A percentile compares a stretch with the other conserved stretches of the same genome.
Evolutionary conservation across 37 sponge, comb jelly and placozoan species (phyloP).

Genomic region (Lycopodina hypogea): DNA sequence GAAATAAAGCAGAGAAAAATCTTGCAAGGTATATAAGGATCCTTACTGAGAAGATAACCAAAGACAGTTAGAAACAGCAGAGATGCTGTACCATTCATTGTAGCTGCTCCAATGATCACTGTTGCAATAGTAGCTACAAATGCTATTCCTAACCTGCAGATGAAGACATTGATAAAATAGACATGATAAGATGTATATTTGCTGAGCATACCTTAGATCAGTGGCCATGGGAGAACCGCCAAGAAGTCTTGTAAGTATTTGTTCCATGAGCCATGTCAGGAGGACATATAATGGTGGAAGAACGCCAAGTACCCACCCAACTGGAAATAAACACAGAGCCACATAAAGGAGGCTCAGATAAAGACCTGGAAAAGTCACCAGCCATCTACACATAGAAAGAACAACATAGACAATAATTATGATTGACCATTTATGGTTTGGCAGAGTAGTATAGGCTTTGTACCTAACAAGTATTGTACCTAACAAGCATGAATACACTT

Average conservation of each 20-base stretch:
- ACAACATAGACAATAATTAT: not conserved
- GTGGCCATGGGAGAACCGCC: conserved; percentile 73
- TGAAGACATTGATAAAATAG: not conserved
- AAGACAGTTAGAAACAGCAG: conserved; percentile 34
- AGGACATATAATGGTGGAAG: conserved; percentile 61
- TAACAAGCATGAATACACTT: conserved; percentile 12
- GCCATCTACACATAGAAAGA: not conserved
- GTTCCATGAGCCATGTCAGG: conserved; percentile 60
- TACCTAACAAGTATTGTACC: conserved; percentile 14
- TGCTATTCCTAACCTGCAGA: conserved; percentile 33
- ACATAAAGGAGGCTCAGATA: conserved; percentile 36
- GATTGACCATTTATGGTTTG: not conserved
- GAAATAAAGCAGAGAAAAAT: not conserved
- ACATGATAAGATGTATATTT: not conserved
- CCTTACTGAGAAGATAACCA: conserved; percentile 61
- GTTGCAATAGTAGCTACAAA: conserved; percentile 21
- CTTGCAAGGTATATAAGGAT: conserved; percentile 18
- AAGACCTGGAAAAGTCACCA: not conserved
- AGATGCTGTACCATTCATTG: not conserved
- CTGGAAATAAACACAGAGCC: conserved; percentile 39
- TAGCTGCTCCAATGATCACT: conserved; percentile 11
- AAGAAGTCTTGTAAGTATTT: conserved; percentile 32
- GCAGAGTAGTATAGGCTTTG: not conserved
- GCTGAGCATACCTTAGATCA: conserved; percentile 43
- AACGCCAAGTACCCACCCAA: conserved; percentile 60